phyloP scores from a whole-genome alignment of 2,113 vertebrate genomes.

The Periophthalmodon schlosseri region DNA sequence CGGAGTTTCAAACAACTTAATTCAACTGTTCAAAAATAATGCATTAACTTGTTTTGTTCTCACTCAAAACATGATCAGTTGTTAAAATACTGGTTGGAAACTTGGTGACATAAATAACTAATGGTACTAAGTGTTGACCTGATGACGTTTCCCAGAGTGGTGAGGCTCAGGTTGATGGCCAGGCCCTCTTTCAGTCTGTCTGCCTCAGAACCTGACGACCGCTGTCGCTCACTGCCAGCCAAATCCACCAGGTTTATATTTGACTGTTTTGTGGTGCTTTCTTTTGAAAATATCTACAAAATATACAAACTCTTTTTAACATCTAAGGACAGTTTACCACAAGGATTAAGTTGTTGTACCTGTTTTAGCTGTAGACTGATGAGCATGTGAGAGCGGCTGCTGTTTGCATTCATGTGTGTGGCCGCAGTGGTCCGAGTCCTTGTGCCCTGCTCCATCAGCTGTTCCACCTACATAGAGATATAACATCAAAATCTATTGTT shows the following conservation, averaged over 20 bases:
- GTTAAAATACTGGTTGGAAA: not conserved
- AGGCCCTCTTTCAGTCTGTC: constrained; percentile 87
- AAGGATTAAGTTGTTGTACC: constrained; percentile 52
- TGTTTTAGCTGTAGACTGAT: constrained; percentile 87
- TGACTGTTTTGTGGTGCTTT: constrained; percentile 85
- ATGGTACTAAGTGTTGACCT: constrained; percentile 68
- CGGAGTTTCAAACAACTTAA: too few relatives aligned
- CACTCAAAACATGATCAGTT: not conserved
- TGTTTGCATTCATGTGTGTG: constrained; percentile 86
- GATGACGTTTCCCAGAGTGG: constrained; percentile 88
- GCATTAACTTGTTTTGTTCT: not conserved
- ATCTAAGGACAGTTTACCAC: not conserved
- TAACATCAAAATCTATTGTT: not conserved
- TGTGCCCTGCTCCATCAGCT: constrained; percentile 86
- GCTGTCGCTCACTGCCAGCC: constrained; percentile 87
- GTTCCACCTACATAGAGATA: constrained; percentile 73
- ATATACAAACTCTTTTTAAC: not conserved
- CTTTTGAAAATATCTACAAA: constrained; percentile 82
- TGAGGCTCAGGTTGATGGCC: constrained; percentile 87
- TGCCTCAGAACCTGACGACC: constrained; percentile 82
- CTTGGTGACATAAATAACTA: not conserved
- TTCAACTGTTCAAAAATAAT: too few relatives aligned
- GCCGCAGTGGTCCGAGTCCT: constrained; percentile 84
- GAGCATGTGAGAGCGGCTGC: constrained; percentile 91
- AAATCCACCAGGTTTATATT: constrained; percentile 87